Conservation (phyloP, 2,113 vertebrate species). For the Onychostoma macrolepis region DNA sequence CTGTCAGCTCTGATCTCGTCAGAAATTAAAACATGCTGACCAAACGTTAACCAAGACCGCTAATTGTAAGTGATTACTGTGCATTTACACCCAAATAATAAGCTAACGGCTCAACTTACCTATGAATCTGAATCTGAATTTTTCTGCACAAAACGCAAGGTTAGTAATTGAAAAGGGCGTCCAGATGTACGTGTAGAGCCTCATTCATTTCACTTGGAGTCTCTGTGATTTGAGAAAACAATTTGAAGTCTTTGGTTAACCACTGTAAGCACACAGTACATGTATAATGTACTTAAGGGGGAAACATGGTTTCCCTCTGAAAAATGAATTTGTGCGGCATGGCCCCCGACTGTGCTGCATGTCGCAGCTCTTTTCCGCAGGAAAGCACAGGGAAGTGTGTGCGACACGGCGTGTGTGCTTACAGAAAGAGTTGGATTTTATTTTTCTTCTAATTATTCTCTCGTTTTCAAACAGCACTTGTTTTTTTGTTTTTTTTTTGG, state of each 20-base stretch:
- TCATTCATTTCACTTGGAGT: slow-evolving; percentile 55
- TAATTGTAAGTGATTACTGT: slow-evolving; percentile 22
- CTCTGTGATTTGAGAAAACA: slow-evolving; percentile 67
- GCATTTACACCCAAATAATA: slow-evolving; percentile 16
- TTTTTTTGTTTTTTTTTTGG: background rate
- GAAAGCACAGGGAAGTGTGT: background rate
- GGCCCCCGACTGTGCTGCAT: slow-evolving; percentile 26
- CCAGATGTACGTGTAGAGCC: slow-evolving; percentile 37
- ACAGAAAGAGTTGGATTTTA: background rate
- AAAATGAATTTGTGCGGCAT: slow-evolving; percentile 52
- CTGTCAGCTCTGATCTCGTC: slow-evolving; percentile 16
- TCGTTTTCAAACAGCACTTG: background rate
- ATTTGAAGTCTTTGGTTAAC: slow-evolving; percentile 74
- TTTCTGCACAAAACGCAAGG: background rate
- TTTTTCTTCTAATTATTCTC: background rate
- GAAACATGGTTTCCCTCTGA: slow-evolving; percentile 62
- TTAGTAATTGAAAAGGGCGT: slow-evolving; percentile 21
- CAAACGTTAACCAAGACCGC: background rate
- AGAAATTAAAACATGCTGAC: slow-evolving; percentile 4
- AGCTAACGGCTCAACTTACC: background rate
- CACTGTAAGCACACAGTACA: slow-evolving; percentile 65
- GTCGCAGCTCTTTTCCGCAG: background rate
- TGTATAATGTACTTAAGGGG: slow-evolving; percentile 65
- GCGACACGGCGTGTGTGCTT: too few relatives aligned
- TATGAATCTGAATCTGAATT: background rate